Evolutionary conservation across 2,888 invertebrate species (phyloP), one percentile per base, ranked within the genome.

Genomic region (Aradus depressus): DNA sequence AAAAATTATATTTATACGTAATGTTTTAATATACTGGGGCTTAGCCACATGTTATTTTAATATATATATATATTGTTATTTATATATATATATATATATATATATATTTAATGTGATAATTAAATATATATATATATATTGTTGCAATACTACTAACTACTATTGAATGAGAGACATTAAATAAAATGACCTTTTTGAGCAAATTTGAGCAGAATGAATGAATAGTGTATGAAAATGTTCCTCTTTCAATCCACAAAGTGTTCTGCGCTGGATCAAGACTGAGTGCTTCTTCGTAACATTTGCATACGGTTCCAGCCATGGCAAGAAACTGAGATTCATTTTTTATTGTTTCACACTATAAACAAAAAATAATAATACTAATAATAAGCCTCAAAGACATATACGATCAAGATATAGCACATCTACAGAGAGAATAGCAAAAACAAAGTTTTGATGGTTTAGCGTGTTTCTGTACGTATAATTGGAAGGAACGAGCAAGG

Each of bases 121-220:
- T n/a, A n/a, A n/a, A n/a, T n/a, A n/a, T n/a, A n/a, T n/a, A n/a
- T n/a, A n/a, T n/a, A n/a, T n/a, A n/a, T n/a, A n/a, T n/a, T n/a
- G n/a, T n/a, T n/a, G n/a, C n/a, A n/a, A n/a, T n/a, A n/a, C n/a
- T n/a, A n/a, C n/a, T n/a, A n/a, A n/a, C n/a, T n/a, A n/a, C 6
- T 37, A 12, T 37, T 14, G 32, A 25, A 22, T 31, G 4, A 50
- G 21, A 14, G 18, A 10, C 50, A 34, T 14, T 34, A 50, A 22
- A 44, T 44, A 31, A 16, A 32, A 5, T 38, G 49, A 86, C 87
- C 67, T 82, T 83, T 66, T 88, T 90, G 44, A 92, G 70, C 47
- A 87, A 73, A 52, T 92, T 75, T 0, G 91, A 91, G 64, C 89
- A 88, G 66, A 85, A 89, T 0, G 93, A 88, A 66, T 91, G 90